Evolutionary conservation across 2,113 vertebrate genomes (phyloP).

Genomic region (Hipposideros armiger): DNA sequence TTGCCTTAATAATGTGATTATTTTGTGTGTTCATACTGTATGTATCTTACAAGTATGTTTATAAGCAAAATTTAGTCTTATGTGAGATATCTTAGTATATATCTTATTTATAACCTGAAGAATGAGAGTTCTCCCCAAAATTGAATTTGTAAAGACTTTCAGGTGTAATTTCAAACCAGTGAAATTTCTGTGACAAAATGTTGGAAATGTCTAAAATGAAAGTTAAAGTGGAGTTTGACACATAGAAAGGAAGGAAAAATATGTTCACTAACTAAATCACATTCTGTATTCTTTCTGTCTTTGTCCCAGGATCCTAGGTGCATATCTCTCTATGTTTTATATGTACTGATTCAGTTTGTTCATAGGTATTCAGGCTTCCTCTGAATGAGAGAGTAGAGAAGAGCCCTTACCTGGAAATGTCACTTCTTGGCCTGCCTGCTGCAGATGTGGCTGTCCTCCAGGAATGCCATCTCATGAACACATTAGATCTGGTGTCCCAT

Average conservation of each 20-base stretch:
- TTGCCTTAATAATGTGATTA: conserved; percentile 64
- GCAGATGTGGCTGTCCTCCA: neutral
- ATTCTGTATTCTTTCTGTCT: neutral
- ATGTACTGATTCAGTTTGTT: neutral
- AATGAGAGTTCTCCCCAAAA: neutral
- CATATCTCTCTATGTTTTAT: neutral
- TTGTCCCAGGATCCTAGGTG: neutral
- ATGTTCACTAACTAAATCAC: neutral
- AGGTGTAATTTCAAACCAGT: neutral
- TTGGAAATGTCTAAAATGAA: neutral
- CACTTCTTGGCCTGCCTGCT: neutral
- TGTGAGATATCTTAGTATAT: neutral
- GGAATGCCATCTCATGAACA: neutral
- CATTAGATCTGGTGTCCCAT: conserved; percentile 32
- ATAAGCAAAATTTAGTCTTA: neutral
- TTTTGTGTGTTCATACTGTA: conserved; percentile 53
- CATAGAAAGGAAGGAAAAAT: neutral
- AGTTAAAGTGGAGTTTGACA: neutral
- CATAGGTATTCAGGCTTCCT: neutral
- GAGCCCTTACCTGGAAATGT: neutral
- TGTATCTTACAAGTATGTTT: neutral
- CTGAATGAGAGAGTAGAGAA: neutral
- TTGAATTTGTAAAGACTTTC: neutral
- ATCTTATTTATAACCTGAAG: neutral
- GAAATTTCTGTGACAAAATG: conserved; percentile 50